These are phyloP conservation scores for Rhinichthys osculus DNA, from an alignment of 2,797 vertebrate species.

Conservation along the genomic window DNA sequence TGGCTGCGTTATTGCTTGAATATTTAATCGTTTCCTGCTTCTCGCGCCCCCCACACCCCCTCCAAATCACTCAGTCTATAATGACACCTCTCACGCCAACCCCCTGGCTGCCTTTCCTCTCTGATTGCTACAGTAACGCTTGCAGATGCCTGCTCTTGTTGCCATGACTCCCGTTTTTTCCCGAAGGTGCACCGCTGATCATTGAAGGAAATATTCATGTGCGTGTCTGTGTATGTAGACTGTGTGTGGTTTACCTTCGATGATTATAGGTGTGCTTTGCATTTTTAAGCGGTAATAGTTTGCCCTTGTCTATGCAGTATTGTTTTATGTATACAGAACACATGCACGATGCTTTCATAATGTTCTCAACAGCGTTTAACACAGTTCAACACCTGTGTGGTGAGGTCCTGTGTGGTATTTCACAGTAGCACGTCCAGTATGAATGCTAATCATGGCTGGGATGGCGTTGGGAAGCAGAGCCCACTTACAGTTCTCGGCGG, in stretches of 20 bases:
- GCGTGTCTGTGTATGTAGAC: conserved; percentile 37
- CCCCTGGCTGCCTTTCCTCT: conserved; percentile 43
- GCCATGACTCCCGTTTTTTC: conserved; percentile 65
- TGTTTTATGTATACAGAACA: neutral
- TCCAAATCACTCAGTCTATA: conserved; percentile 59
- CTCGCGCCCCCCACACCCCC: conserved; percentile 42
- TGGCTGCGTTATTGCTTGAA: conserved; percentile 52
- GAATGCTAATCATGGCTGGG: conserved; percentile 47
- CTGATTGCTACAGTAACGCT: conserved; percentile 62
- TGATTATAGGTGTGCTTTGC: neutral
- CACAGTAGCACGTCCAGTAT: conserved; percentile 33
- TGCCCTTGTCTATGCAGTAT: neutral
- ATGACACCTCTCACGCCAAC: conserved; percentile 55
- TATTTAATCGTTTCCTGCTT: conserved; percentile 54
- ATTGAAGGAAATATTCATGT: conserved; percentile 54
- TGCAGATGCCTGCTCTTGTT: conserved; percentile 65
- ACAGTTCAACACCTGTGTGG: conserved; percentile 36
- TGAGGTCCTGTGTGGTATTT: conserved; percentile 28
- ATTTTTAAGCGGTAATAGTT: neutral
- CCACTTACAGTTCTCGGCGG: conserved; percentile 13
- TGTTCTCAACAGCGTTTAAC: conserved; percentile 15
- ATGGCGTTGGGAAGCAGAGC: conserved; percentile 31
- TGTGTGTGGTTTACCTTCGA: conserved; percentile 37
- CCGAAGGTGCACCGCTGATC: conserved; percentile 59
- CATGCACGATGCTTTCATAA: conserved; percentile 19